phyloP scores from a whole-genome alignment of 2,797 vertebrate genomes.

The Danio jaintianensis region DNA sequence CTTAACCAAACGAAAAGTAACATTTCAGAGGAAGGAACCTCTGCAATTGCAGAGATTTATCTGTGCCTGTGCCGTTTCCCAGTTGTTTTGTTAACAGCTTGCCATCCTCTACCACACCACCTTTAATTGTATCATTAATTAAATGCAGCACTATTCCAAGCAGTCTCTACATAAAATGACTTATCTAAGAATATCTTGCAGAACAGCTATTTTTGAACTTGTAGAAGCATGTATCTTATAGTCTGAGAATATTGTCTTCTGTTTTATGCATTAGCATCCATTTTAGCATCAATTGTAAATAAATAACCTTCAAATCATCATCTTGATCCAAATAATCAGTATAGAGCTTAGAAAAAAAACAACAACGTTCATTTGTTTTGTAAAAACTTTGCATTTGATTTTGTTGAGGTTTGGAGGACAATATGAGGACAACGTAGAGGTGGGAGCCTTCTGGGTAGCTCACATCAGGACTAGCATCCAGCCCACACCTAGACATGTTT shows the following conservation, averaged over 20 bases:
- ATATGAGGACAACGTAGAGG: background rate
- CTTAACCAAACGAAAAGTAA: background rate
- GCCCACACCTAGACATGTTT: conserved; percentile 36
- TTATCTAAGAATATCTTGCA: background rate
- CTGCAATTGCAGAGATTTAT: background rate
- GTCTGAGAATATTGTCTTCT: background rate
- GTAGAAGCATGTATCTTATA: background rate
- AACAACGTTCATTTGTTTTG: background rate
- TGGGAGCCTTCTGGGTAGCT: conserved; percentile 36
- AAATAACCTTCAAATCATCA: background rate
- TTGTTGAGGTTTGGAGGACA: conserved; percentile 3
- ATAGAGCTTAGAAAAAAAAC: background rate
- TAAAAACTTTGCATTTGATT: conserved; percentile 21
- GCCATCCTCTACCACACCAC: background rate
- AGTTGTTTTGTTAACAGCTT: conserved; percentile 4
- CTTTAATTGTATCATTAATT: background rate
- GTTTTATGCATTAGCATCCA: too few relatives aligned
- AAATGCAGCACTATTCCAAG: conserved; percentile 1
- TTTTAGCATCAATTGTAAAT: too few relatives aligned
- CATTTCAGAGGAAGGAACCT: background rate
- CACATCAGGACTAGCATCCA: conserved; percentile 26
- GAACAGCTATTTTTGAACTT: background rate
- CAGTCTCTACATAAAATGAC: background rate
- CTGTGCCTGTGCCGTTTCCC: background rate
- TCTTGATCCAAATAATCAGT: background rate